Conservation (phyloP, 2,888 invertebrate genomes). For the Cheiracanthium punctorium region DNA sequence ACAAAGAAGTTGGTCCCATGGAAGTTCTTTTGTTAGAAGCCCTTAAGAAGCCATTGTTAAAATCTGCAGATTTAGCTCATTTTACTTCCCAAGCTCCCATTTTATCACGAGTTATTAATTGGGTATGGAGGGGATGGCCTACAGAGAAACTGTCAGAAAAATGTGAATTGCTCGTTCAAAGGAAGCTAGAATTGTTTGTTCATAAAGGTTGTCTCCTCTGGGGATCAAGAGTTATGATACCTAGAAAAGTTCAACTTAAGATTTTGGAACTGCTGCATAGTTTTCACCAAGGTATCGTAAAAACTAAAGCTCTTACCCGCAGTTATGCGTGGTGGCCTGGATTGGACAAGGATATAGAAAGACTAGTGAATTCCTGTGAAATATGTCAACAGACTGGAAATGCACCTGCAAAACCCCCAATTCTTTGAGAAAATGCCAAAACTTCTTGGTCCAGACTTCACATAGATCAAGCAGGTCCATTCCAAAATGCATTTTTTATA, state of each 20-base stretch:
- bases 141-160: too few relatives aligned
- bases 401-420: not conserved
- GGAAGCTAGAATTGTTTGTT: not conserved
- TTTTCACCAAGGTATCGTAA: constrained; percentile 14
- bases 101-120: too few relatives aligned
- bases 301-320: constrained; percentile 25
- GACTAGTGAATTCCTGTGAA: not conserved
- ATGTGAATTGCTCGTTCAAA: too few relatives aligned
- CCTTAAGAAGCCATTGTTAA: too few relatives aligned
- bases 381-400: constrained; percentile 8
- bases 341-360: constrained; percentile 20
- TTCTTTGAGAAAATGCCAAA: not conserved
- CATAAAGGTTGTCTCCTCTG: constrained; percentile 25
- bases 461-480: constrained; percentile 64
- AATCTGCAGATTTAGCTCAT: too few relatives aligned
- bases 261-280: constrained; percentile 18
- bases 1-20: too few relatives aligned
- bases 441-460: constrained; percentile 1
- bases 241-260: not conserved
- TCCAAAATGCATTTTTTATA: constrained; percentile 71
- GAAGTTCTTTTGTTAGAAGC: too few relatives aligned
- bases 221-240: constrained; percentile 11
- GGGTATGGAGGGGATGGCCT: too few relatives aligned
- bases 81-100: too few relatives aligned
- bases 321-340: constrained; percentile 32